Base-by-base conservation (phyloP, 2,797 vertebrate species). In the Australoheros facetus region DNA sequence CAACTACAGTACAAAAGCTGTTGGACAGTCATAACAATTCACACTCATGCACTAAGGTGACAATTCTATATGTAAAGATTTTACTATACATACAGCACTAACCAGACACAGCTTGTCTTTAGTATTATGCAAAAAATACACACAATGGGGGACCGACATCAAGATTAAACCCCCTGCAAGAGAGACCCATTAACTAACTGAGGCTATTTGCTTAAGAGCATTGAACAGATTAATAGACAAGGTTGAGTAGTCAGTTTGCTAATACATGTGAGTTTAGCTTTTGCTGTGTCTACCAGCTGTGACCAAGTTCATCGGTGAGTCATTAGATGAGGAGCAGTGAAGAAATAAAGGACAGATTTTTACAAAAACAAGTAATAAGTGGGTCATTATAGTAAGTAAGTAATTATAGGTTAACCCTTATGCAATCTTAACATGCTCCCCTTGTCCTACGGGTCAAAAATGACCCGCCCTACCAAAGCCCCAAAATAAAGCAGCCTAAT, bases 201-300 rank as follows among this genome's bases (percentile, higher is more conserved):
- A 64, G 34, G 76, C 21, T 56, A 85, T 85, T 88, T 88, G 75
- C 85, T 84, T 88, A 91, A 89, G 85, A 89, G 89, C 86, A 87
- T 73, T 86, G 84, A 79, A 71, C 76, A 87, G 91, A 93, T 92
- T 92, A 89, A 90, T 83, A 66, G 54, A 73, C 30, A 7, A 57
- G 57, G 83, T 82, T 82, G 78, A 90, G 72, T 66, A 30, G 72
- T 84, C 85, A 78, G 81, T 90, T 90, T 85, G 77, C 64, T 86
- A 88, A 87, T 82, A 81, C 84, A 70, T 71, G 60, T 79, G 39
- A 57, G 71, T 82, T 87, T 78, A 85, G 79, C 82, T 82, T 73
- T 79, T 83, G 58, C 79, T 85, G 75, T 88, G 89, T 93, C 86
- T 92, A 66, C 59, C 23, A 34, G 71, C 73, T 88, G 58, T 80